These are phyloP conservation scores for Nothobranchius kuhntae DNA, from an alignment of 2,113 vertebrate species.

Conservation along the genomic window DNA sequence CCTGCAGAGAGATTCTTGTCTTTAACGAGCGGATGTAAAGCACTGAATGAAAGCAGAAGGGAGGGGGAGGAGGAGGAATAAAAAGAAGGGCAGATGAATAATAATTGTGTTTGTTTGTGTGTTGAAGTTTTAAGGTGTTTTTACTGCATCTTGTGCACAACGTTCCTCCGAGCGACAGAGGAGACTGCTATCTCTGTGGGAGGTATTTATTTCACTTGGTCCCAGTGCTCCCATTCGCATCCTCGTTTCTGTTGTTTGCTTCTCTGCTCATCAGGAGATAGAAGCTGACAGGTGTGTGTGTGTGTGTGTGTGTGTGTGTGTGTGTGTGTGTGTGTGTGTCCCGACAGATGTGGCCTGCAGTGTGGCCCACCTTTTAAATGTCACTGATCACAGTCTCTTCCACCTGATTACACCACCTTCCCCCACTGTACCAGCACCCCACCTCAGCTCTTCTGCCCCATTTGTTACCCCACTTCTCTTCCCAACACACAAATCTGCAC, in stretches of 20 bases:
- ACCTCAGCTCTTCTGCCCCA: constrained; percentile 33
- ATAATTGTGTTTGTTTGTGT: constrained; percentile 44
- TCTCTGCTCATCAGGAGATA: constrained; percentile 56
- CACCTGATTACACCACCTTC: constrained; percentile 58
- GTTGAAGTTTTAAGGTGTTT: constrained; percentile 37
- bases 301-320: constrained; percentile 22
- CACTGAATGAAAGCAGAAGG: constrained; percentile 5
- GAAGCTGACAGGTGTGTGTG: constrained; percentile 54
- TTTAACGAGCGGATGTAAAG: constrained; percentile 56
- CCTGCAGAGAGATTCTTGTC: constrained; percentile 18
- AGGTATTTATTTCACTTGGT: constrained; percentile 54
- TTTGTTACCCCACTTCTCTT: constrained; percentile 17
- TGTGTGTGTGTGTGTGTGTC: constrained; percentile 24
- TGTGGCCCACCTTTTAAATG: constrained; percentile 68
- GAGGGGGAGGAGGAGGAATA: constrained; percentile 6
- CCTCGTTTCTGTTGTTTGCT: constrained; percentile 39
- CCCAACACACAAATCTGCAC: constrained; percentile 8
- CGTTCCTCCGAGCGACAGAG: constrained; percentile 34
- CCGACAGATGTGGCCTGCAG: constrained; percentile 62
- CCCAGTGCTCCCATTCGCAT: constrained; percentile 32
- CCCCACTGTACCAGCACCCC: neutral
- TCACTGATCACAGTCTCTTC: constrained; percentile 75
- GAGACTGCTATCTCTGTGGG: constrained; percentile 34
- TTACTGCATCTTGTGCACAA: constrained; percentile 27
- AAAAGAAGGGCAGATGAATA: constrained; percentile 39